Evolutionary conservation across 2,113 vertebrate genomes (phyloP).

Genomic region (Rhadina sibilatrix): DNA sequence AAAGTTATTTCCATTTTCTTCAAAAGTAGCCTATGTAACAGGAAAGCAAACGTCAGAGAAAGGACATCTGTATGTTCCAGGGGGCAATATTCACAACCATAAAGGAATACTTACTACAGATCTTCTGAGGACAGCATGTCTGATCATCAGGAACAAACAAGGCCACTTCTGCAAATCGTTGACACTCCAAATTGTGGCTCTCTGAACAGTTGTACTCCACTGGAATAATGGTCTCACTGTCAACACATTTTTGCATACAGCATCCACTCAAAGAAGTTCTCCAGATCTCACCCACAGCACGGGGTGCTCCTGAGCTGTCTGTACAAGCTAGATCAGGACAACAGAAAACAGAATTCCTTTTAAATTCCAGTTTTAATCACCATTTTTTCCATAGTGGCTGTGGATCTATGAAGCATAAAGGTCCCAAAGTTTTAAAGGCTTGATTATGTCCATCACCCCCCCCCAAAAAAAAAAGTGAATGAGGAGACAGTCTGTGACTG

Average conservation of each 20-base stretch:
- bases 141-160: slow-evolving; percentile 81
- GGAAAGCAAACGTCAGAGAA: background rate
- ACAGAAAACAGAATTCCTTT: background rate
- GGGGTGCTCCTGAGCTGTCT: slow-evolving; percentile 84
- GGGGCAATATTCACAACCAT: background rate
- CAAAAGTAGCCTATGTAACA: background rate
- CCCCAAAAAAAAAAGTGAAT: background rate
- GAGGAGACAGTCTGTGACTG: background rate
- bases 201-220: slow-evolving; percentile 84
- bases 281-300: slow-evolving; percentile 88
- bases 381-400: background rate
- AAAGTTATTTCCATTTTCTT: background rate
- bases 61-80: background rate
- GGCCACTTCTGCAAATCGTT: slow-evolving; percentile 80
- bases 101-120: slow-evolving; percentile 82
- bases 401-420: background rate
- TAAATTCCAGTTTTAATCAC: background rate
- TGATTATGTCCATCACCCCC: background rate
- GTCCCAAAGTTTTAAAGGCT: background rate
- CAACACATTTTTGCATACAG: slow-evolving; percentile 88
- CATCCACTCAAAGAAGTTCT: slow-evolving; percentile 86
- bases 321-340: slow-evolving; percentile 84
- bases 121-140: slow-evolving; percentile 87
- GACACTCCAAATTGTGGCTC: slow-evolving; percentile 70
- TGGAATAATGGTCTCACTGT: slow-evolving; percentile 82